Percentiles rank a stretch among this genome's conserved stretches.
Conservation (phyloP, 1,140 invertebrate genomes). For the Zaprionus camerounensis region DNA sequence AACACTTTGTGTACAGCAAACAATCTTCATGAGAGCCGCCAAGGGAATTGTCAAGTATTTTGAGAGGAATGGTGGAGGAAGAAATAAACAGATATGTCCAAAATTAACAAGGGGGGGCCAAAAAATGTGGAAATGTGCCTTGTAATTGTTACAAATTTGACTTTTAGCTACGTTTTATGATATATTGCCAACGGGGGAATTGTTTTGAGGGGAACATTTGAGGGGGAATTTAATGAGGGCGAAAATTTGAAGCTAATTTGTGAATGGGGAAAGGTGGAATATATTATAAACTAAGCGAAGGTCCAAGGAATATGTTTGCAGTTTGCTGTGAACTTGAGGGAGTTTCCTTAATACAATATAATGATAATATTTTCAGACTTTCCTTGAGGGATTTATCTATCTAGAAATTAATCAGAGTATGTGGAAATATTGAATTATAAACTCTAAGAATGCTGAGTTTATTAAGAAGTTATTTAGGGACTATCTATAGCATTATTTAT, state of each 20-base stretch:
- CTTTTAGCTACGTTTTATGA: slow-evolving; percentile 27
- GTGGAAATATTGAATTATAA: no score
- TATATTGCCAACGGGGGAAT: slow-evolving; percentile 14
- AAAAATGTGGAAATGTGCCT: slow-evolving; percentile 16
- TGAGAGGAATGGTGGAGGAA: neutral
- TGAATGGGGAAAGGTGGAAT: neutral
- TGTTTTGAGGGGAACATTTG: neutral
- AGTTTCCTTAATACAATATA: no score
- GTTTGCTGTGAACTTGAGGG: no score
- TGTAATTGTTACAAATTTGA: slow-evolving; percentile 46
- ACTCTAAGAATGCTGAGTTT: no score
- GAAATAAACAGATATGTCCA: neutral
- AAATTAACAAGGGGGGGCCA: neutral
- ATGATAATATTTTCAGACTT: no score
- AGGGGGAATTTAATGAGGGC: neutral
- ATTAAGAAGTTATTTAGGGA: no score
- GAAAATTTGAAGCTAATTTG: neutral
- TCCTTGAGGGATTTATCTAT: no score
- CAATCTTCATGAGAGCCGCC: neutral
- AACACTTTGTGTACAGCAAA: slow-evolving; percentile 16
- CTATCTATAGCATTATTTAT: no score
- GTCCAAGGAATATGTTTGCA: no score
- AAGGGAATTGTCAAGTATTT: slow-evolving; percentile 32
- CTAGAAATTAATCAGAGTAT: no score
- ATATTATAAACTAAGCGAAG: neutral